Evolutionary conservation across 2,797 vertebrate genomes (phyloP).

Genomic region (Sebastes diaconus): DNA sequence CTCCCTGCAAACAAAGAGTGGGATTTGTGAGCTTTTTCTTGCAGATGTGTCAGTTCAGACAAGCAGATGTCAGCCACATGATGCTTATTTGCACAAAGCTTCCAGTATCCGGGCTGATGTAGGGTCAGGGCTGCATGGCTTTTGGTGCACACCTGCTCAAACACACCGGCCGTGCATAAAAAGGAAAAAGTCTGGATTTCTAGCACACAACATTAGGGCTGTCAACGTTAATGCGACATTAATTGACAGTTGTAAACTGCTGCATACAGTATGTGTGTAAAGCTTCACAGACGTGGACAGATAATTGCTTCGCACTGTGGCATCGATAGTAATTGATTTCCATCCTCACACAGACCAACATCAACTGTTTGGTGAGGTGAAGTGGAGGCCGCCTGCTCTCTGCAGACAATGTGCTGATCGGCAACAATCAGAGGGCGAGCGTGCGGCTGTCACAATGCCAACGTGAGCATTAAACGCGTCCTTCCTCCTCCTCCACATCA

Average conservation of each 20-base stretch:
- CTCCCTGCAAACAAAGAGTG: constrained; percentile 30
- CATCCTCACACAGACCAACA: neutral
- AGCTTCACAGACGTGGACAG: neutral
- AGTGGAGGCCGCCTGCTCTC: constrained; percentile 2
- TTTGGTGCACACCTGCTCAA: constrained; percentile 40
- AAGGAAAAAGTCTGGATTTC: neutral
- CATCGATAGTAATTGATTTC: constrained; percentile 8
- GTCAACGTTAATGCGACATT: no score
- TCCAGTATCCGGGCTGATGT: constrained; percentile 8
- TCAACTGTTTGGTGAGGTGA: neutral
- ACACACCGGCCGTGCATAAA: neutral
- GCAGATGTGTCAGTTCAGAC: neutral
- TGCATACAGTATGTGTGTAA: neutral
- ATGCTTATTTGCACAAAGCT: constrained; percentile 1
- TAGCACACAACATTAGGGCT: no score
- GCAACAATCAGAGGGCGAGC: neutral
- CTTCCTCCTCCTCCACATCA: constrained; percentile 4
- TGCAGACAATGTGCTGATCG: constrained; percentile 41
- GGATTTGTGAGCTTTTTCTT: constrained; percentile 38
- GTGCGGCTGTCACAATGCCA: neutral
- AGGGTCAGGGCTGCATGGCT: neutral
- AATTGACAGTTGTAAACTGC: neutral
- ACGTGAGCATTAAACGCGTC: neutral
- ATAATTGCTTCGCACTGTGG: neutral
- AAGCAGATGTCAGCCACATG: constrained; percentile 56